Evolutionary conservation across 2,797 vertebrate species (phyloP), one percentile per base, ranked within the genome.

Genomic region (Danionella dracula): DNA sequence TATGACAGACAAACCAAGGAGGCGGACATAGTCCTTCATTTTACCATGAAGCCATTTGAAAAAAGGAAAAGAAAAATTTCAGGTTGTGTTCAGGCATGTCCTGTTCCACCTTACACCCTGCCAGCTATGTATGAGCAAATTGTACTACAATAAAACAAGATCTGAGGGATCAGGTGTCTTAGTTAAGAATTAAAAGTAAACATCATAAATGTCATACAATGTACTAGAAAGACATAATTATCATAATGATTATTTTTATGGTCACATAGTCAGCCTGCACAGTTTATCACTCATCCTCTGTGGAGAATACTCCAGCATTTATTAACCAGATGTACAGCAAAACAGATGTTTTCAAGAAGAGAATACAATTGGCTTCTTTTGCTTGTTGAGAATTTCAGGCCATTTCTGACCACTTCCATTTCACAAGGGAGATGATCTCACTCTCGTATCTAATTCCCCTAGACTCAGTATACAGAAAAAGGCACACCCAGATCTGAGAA

Each of bases 401-500:
- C 72, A 48, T 81, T 85, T 86, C 60, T 4, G 51, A 48, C 51
- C 71, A 76, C 54, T 76, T 72, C 62, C 73, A 82, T 79, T 54
- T 71, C 83, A 74, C 85, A 19, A 32, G 80, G 80, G 82, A 82
- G 76, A 87, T 89, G 84, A 89, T 35, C 81, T 86, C 85, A 88
- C 81, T 66, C 42, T 72, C 46, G 56, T 81, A 77, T 84, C 67
- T 70, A 5, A 48, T 70, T 76, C 85, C 82, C 70, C 77, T 75
- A 66, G 79, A 81, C 76, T 46, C 74, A 75, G 64, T 56, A 56
- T 80, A 63, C 74, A 78, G 76, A 82, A 80, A 73, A 74, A 76
- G 89, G 78, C 90, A 91, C 90, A 87, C 89, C 90, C 90, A 84
- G 72, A 77, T 77, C 79, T 81, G 79, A 73, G 68, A 77, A 69